Conservation (phyloP, 2,113 vertebrate species). For the Tychaedon coryphoeus region DNA sequence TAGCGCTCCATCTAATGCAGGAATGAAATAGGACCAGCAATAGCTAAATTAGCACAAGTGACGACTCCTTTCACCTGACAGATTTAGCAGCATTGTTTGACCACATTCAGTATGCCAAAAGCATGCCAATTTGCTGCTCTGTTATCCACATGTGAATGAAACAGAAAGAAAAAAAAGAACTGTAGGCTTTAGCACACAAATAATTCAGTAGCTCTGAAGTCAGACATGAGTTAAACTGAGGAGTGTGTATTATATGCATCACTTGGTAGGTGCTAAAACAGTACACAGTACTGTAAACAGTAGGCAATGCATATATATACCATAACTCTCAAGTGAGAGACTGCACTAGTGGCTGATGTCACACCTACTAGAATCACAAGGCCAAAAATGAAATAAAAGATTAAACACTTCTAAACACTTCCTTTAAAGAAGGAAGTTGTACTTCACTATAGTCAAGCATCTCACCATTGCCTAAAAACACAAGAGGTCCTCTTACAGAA, state of each 20-base stretch:
- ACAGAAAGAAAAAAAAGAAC: not conserved
- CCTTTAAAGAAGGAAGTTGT: not conserved
- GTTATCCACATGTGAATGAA: not conserved
- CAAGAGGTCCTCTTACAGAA: not conserved
- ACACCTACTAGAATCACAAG: not conserved
- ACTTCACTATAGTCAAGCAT: not conserved
- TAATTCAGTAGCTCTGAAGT: not conserved
- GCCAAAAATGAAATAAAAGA: not conserved
- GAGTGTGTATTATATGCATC: not conserved
- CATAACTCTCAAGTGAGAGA: not conserved
- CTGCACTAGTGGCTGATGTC: not conserved
- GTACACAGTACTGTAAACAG: not conserved
- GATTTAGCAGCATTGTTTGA: conserved; percentile 2
- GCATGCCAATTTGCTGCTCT: not conserved
- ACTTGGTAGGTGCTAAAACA: not conserved
- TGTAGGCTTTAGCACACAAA: not conserved
- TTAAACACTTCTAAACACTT: not conserved
- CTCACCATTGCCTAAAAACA: not conserved
- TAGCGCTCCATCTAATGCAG: not conserved
- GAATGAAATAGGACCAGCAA: not conserved
- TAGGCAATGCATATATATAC: fast-evolving
- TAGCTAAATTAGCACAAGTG: not conserved
- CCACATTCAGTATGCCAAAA: not conserved
- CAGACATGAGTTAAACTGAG: not conserved
- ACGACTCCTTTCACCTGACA: not conserved